Evolutionary conservation across 2,113 vertebrate genomes (phyloP), one percentile per base, ranked within the genome.

Genomic region (Tricholaema leucomelas): DNA sequence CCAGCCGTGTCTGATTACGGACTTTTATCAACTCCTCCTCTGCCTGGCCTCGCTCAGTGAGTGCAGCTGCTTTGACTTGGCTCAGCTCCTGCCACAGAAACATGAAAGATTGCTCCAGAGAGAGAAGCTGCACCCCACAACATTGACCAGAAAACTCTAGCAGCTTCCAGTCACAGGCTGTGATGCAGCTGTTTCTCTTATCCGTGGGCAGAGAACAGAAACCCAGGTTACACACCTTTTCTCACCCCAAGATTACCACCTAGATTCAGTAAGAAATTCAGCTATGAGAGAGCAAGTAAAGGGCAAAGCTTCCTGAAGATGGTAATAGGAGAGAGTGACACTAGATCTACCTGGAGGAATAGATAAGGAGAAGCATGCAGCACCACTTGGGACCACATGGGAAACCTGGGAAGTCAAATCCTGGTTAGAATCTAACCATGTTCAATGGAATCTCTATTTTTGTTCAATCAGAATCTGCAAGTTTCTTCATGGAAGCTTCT

Each of bases 1-100:
- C 98, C 96, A 98, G 55, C 15, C 98, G 98, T 10, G 97, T 96
- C 88, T 98, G 98, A 83, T 84, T 97, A 73, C 97, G 97, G 16
- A 96, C 97, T 94, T 98, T 98, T 11, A 98, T 91, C 52, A 99
- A 94, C 76, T 99, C 98, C 90, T 99, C 98, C 74, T 99, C 98
- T 0, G 98, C 98, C 59, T 97, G 98, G 54, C 97, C 95, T 30
- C 98, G 97, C 88, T 99, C 98, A 0, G 91, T 91, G 69, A 98
- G 95, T 5, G 97, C 95, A 0, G 92, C 93, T 9, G 98, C 97
- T 97, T 98, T 99, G 50, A 91, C 92, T n/a, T 95, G 97, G 95
- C 98, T 98, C 94, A 99, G 94, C 69, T 99, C 99, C 99, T 99
- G 81, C 25, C 90, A 9, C 33, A 50, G 67, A 85, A 52, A 80